These are phyloP conservation scores for Zeus faber DNA, from an alignment of 2,113 vertebrate genomes.

Conservation along the genomic window DNA sequence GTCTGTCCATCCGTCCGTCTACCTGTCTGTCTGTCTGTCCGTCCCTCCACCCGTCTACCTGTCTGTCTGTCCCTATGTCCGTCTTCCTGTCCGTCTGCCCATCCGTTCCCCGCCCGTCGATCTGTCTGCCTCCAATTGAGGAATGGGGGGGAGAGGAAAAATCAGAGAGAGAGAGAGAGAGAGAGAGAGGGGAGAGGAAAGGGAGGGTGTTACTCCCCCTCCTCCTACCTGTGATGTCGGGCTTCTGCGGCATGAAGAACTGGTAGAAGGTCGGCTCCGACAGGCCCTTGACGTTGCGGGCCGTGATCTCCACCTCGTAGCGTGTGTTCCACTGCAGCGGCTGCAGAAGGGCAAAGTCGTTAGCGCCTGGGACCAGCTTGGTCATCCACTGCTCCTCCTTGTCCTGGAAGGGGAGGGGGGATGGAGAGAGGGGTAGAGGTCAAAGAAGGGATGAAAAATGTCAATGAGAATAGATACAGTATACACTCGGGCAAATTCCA, in stretches of 20 bases:
- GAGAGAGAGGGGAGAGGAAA: neutral
- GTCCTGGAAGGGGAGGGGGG: conserved; percentile 77
- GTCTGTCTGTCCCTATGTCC: no score
- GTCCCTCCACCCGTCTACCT: no score
- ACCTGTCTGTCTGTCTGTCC: no score
- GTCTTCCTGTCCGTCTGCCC: no score
- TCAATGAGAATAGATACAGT: no score
- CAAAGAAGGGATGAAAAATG: no score
- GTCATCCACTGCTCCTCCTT: conserved; percentile 98
- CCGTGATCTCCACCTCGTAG: conserved; percentile 96
- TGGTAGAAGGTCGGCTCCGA: conserved; percentile 95
- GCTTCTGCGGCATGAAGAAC: conserved; percentile 97
- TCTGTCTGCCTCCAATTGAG: no score
- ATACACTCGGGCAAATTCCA: no score
- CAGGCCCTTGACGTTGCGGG: conserved; percentile 91
- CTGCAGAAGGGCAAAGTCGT: conserved; percentile 90
- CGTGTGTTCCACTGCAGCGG: conserved; percentile 95
- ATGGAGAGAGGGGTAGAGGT: neutral
- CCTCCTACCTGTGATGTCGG: conserved; percentile 92
- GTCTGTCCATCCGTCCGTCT: no score
- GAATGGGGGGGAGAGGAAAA: neutral
- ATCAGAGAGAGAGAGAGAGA: conserved; percentile 3
- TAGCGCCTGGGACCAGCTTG: conserved; percentile 90
- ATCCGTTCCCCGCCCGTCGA: no score
- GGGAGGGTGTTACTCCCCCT: neutral